Base-by-base conservation (phyloP, 2,113 vertebrate species). In the Tangachromis dhanisi region DNA sequence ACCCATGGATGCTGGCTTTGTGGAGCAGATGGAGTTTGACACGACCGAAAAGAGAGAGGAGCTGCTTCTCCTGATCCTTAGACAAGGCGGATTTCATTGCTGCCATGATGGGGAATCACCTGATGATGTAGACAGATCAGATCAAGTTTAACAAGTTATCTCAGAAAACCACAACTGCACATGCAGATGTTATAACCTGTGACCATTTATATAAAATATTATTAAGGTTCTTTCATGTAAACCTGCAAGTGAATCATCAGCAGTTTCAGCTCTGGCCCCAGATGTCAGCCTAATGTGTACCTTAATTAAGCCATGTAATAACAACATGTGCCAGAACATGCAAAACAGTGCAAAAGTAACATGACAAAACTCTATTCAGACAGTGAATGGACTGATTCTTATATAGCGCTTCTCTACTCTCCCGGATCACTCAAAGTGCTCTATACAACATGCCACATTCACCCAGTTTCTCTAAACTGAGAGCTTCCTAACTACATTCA, bases 1-100 rank as follows among this genome's bases (percentile, higher is more conserved):
- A 95, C 10, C 87, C 85, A 8, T 95, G 93, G 61, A 94, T 21
- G 17, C 81, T 92, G 89, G 93, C 93, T 86, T 95, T 93, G 87
- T 90, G 90, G 40, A 95, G 92, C 78, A 93, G 88, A 84, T 93
- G 89, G 31, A 94, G 90, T 49, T 73, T 86, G 82, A 83, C 87
- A 9, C 49, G 66, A 14, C 68, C 57, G 2, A 94, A 26, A 49
- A 95, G 88, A 86, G 90, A 92, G 55, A 91, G 68, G 59, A 95
- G 73, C 63, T 86, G 13, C 16, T 80, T 89, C 54, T 89, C 53
- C 88, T 93, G 89, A 10, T 79, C 81, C 9, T 45, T 33, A 53
- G 93, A 89, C 49, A 95, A 88, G 9, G 59, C 54, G 54, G 93
- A 95, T 10, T 31, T 93, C 24, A 94, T n/a, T 5, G 9, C 73